Percentiles rank a stretch among this genome's conserved stretches.
These are phyloP conservation scores for Grus americana DNA, from an alignment of 2,113 vertebrate species.

Conservation along the genomic window DNA sequence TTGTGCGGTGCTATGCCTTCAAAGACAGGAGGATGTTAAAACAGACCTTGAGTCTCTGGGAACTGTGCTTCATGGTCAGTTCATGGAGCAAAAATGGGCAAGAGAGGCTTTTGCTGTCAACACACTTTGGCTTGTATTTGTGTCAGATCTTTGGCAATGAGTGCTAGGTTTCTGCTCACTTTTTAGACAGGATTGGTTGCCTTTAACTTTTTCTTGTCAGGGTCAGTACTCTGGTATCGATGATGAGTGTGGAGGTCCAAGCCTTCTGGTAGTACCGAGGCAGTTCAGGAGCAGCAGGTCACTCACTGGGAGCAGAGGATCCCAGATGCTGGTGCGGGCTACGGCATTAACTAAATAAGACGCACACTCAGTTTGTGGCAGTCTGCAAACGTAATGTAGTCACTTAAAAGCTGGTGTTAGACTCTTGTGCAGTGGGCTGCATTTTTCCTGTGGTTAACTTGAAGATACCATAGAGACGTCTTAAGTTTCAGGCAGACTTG, in stretches of 20 bases:
- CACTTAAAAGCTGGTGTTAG: neutral
- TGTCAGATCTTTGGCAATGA: neutral
- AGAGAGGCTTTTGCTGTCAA: neutral
- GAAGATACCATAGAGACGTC: neutral
- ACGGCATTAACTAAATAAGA: neutral
- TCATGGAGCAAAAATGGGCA: neutral
- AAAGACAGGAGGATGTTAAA: neutral
- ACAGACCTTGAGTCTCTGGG: neutral
- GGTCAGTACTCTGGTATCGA: neutral
- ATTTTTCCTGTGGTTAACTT: neutral
- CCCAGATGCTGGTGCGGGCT: neutral
- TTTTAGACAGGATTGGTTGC: neutral
- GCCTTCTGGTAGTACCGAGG: neutral
- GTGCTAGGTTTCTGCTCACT: neutral
- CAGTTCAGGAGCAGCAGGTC: neutral
- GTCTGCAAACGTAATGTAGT: neutral
- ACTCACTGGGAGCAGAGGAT: neutral
- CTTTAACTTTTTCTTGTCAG: neutral
- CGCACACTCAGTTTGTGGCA: neutral
- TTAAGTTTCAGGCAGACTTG: neutral
- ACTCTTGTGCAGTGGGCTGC: neutral
- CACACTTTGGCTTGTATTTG: neutral
- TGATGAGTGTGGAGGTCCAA: neutral
- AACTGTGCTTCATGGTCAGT: neutral
- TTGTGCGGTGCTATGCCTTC: neutral